Conservation (phyloP, 2,888 invertebrate species). For the Bugulina stolonifera region DNA sequence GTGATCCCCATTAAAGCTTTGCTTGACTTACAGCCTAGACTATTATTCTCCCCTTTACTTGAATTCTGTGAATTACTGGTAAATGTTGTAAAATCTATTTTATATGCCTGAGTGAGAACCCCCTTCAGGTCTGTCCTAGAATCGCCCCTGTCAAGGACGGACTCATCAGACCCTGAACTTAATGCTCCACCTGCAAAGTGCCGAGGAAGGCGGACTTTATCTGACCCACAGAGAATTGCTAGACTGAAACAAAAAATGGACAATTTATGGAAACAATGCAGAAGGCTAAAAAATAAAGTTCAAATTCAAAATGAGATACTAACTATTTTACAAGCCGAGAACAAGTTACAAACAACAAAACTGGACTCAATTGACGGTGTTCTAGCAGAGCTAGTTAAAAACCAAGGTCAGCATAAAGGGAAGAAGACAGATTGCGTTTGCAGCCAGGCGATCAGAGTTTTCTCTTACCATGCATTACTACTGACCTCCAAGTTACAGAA, state of each 20-base stretch:
- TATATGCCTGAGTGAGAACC: too few species aligned
- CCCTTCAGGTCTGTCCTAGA: too few species aligned
- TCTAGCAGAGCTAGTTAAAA: not conserved
- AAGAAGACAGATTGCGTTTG: not conserved
- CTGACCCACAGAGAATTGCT: not conserved
- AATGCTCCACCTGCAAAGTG: too few species aligned
- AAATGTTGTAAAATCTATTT: too few species aligned
- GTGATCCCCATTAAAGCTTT: too few species aligned
- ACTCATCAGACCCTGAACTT: not conserved
- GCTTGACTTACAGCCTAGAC: too few species aligned
- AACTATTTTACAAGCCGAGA: not conserved
- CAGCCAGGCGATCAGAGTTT: not conserved
- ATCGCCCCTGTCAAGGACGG: too few species aligned
- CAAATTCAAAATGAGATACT: not conserved
- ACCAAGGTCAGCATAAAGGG: not conserved
- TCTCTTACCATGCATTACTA: not conserved
- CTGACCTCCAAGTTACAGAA: not conserved
- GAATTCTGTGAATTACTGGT: too few species aligned
- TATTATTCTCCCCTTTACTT: too few species aligned
- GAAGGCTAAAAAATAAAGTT: not conserved
- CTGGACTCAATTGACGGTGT: not conserved
- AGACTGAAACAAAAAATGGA: not conserved
- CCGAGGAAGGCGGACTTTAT: not conserved
- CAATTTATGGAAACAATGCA: not conserved
- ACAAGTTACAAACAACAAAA: not conserved